A percentile compares a stretch with the other conserved stretches of the same genome.
These are phyloP conservation scores for Pithys albifrons DNA, from an alignment of 2,113 vertebrate genomes.

Conservation along the genomic window DNA sequence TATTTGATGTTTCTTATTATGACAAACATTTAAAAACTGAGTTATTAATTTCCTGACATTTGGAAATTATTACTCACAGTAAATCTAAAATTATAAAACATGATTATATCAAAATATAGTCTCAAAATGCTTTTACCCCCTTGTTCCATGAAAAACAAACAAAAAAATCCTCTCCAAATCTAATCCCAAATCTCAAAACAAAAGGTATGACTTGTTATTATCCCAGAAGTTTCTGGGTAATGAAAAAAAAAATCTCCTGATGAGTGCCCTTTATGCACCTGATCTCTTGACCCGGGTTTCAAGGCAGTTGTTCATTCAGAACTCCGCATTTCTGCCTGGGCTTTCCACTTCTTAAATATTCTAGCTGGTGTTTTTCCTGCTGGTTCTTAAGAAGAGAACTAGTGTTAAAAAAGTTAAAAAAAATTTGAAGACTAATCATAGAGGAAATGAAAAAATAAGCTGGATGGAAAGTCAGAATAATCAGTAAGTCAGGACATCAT, in stretches of 20 bases:
- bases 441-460: slow-evolving; percentile 22
- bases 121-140: neutral
- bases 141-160: neutral
- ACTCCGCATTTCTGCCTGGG: slow-evolving; percentile 47
- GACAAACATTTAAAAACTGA: neutral
- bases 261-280: slow-evolving; percentile 64
- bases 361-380: slow-evolving; percentile 6
- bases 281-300: slow-evolving; percentile 73
- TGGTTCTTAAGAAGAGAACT: neutral
- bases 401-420: neutral
- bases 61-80: neutral
- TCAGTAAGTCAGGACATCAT: slow-evolving; percentile 18
- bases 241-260: slow-evolving; percentile 47
- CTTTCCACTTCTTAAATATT: slow-evolving; percentile 52
- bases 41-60: neutral
- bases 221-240: slow-evolving; percentile 46
- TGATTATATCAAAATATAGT: neutral
- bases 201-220: slow-evolving; percentile 30
- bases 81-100: neutral
- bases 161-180: neutral
- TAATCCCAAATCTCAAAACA: neutral
- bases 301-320: slow-evolving; percentile 57
- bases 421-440: slow-evolving; percentile 6
- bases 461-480: neutral
- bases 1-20: neutral